phyloP scores from a whole-genome alignment of 2,113 vertebrate genomes.

The Neogobius melanostomus region DNA sequence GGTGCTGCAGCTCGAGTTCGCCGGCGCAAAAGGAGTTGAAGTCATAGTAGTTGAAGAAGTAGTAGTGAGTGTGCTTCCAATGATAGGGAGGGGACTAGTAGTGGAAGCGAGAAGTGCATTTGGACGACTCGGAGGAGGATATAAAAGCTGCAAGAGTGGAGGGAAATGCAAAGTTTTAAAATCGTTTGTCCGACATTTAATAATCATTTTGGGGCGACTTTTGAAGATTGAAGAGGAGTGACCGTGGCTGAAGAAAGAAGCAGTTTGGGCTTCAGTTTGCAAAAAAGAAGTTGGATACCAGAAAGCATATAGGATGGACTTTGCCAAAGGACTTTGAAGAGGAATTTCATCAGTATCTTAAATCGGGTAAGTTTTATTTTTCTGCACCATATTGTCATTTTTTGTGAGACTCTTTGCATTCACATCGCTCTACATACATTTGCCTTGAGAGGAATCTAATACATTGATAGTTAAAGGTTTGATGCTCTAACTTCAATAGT shows the following conservation, averaged over 20 bases:
- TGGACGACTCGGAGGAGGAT: too few species aligned
- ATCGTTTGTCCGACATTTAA: background rate
- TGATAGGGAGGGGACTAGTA: background rate
- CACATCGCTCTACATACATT: background rate
- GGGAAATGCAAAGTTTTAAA: background rate
- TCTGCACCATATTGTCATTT: background rate
- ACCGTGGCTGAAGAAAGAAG: background rate
- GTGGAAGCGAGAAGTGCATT: background rate
- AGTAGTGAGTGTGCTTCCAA: background rate
- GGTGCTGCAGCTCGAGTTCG: conserved; percentile 49
- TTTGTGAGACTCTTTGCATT: background rate
- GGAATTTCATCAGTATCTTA: background rate
- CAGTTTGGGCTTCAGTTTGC: background rate
- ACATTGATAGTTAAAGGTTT: background rate
- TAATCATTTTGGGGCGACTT: too few species aligned
- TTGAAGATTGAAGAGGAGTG: background rate
- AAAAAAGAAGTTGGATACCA: background rate
- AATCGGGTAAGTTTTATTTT: background rate
- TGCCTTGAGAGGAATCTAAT: background rate
- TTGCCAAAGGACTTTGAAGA: background rate
- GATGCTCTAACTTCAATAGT: background rate
- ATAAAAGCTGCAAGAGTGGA: background rate
- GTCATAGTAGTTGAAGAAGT: background rate
- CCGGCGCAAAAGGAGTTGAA: conserved; percentile 18
- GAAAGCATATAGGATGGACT: background rate